A percentile compares a stretch with the other conserved stretches of the same genome.
phyloP scores from a whole-genome alignment of 1,140 invertebrate genomes.

The Drosophila tristis region DNA sequence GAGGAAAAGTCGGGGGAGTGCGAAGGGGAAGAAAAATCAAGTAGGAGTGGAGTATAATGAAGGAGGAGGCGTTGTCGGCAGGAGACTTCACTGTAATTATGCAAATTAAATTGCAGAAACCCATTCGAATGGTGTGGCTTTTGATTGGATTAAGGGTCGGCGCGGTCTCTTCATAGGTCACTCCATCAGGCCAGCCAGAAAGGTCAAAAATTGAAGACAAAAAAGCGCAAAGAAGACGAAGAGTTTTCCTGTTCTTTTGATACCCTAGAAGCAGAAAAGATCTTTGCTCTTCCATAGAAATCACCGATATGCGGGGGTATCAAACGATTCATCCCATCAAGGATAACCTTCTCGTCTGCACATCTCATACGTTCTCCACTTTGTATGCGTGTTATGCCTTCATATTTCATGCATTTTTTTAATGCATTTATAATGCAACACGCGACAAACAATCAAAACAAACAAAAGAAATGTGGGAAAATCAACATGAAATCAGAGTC shows the following conservation, averaged over 20 bases:
- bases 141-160: too few species aligned
- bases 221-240: slow-evolving; percentile 2
- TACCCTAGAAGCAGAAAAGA: neutral
- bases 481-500: slow-evolving; percentile 19
- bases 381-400: slow-evolving; percentile 58
- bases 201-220: slow-evolving; percentile 61
- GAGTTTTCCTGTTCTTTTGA: slow-evolving; percentile 9
- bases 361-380: neutral
- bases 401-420: slow-evolving; percentile 70
- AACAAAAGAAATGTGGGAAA: slow-evolving; percentile 15
- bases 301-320: too few species aligned
- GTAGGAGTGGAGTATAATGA: too few species aligned
- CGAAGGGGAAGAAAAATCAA: neutral
- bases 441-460: slow-evolving; percentile 39
- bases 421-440: slow-evolving; percentile 74
- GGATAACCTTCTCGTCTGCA: too few species aligned
- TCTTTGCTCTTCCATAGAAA: neutral
- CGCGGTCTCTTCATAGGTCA: too few species aligned
- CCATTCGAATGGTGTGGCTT: slow-evolving; percentile 6
- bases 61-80: neutral
- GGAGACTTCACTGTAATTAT: slow-evolving; percentile 56
- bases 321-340: too few species aligned
- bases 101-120: slow-evolving; percentile 63
- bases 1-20: neutral
- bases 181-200: slow-evolving; percentile 27